Evolutionary conservation across 2,888 invertebrate genomes (phyloP), one percentile per base, ranked within the genome.

Genomic region (Drosophila mimica): DNA sequence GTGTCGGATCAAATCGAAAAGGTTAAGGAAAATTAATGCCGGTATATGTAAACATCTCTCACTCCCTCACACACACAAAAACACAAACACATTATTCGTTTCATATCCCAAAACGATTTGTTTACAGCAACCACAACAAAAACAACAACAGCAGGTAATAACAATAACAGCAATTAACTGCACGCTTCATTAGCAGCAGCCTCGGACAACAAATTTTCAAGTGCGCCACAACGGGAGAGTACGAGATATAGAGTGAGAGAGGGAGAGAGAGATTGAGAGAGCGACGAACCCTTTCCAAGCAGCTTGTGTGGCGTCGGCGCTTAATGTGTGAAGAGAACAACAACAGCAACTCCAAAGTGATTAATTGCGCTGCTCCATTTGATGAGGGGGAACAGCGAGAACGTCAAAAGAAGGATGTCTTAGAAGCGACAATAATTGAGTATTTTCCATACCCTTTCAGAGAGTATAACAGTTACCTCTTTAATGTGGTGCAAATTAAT

Each of bases 161-260:
- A 69, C 68, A 81, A 82, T 81, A 79, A 79, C 70, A 86, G 68
- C 88, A 82, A 83, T 89, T 82, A 82, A 88, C 79, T 88, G 86
- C 75, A 89, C 83, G 90, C 74, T 90, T 82, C 88, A 88, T 90
- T 85, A 76, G 57, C 68, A 82, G 66, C 90, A 81, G 72, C 89
- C 85, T 89, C 81, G 61, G 90, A 78, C 85, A 86, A 86, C 88
- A 90, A 89, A 87, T 90, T 86, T 89, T 83, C 74, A 86, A 86
- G 84, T 90, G 89, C 69, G 78, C 75, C 58, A 59, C 66, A 52
- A 34, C 46, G 60, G 31, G 28, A 66, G 43, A 17, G 61, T 49
- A 36, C 34, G 36, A 36, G 59, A 17, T 3, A 43, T 53, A 15
- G 34, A 36, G 40, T 20, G 28, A 11, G 38, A 54, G 9, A 11